These are phyloP conservation scores for Argopecten irradians DNA, from an alignment of 1,140 invertebrate species.

Conservation along the genomic window DNA sequence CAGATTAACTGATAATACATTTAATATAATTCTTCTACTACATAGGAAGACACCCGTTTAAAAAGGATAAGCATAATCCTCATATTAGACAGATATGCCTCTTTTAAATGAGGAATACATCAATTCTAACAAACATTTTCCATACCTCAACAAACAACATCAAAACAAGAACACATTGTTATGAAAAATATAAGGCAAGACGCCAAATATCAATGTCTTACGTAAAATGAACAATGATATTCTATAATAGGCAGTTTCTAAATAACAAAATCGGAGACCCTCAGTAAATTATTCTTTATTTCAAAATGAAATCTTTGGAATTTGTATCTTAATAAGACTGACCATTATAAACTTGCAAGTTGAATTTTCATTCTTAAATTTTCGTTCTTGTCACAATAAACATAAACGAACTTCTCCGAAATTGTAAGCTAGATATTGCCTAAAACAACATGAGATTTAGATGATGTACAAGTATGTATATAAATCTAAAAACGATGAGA, in stretches of 20 bases:
- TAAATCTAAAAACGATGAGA: neutral
- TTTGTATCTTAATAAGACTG: neutral
- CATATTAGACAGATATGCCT: no score
- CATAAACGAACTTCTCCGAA: neutral
- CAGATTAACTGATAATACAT: no score
- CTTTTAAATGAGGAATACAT: no score
- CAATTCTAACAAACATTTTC: no score
- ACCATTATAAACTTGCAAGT: neutral
- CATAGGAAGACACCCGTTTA: no score
- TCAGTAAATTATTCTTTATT: neutral
- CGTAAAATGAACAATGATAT: neutral
- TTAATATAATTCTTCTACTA: no score
- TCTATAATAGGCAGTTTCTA: neutral
- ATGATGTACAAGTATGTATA: neutral
- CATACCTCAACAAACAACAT: no score
- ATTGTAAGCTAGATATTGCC: neutral
- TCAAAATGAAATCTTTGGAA: neutral
- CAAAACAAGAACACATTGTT: neutral
- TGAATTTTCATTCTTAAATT: neutral
- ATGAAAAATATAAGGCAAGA: neutral
- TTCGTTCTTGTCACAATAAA: neutral
- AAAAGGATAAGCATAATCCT: no score
- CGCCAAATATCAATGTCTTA: neutral
- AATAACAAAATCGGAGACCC: neutral
- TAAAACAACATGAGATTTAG: neutral